Evolutionary conservation across 2,888 invertebrate genomes (phyloP).

Genomic region (Leucophenga montana): DNA sequence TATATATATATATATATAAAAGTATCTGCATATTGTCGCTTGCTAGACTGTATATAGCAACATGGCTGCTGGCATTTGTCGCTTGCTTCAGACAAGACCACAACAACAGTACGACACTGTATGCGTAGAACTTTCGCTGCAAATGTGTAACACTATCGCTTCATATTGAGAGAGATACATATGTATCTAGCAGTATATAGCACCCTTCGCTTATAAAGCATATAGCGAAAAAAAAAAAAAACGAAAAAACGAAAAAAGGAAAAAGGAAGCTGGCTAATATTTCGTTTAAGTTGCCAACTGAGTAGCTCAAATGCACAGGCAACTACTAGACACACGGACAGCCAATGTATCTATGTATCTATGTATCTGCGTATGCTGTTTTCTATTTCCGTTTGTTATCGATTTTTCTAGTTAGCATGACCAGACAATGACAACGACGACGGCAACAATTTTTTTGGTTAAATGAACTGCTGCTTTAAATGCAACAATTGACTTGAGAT

Average conservation of each 20-base stretch:
- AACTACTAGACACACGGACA: constrained; percentile 1
- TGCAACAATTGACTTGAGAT: constrained; percentile 3
- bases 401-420: constrained; percentile 10
- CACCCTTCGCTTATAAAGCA: constrained; percentile 1
- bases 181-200: neutral
- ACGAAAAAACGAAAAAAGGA: constrained; percentile 48
- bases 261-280: constrained; percentile 41
- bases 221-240: constrained; percentile 10
- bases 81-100: constrained; percentile 26
- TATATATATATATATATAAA: neutral
- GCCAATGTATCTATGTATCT: neutral
- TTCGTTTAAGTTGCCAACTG: constrained; percentile 39
- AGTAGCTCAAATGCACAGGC: constrained; percentile 39
- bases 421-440: neutral
- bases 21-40: neutral
- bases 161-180: neutral
- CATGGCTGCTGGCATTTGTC: neutral
- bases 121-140: constrained; percentile 30
- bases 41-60: neutral
- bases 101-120: constrained; percentile 5
- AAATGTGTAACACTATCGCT: constrained; percentile 19
- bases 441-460: neutral
- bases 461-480: neutral
- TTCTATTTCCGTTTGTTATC: constrained; percentile 15
- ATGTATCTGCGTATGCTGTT: neutral